Evolutionary conservation across 1,140 invertebrate species (phyloP), one percentile per base, ranked within the genome.

Genomic region (Dufourea novaeangliae): DNA sequence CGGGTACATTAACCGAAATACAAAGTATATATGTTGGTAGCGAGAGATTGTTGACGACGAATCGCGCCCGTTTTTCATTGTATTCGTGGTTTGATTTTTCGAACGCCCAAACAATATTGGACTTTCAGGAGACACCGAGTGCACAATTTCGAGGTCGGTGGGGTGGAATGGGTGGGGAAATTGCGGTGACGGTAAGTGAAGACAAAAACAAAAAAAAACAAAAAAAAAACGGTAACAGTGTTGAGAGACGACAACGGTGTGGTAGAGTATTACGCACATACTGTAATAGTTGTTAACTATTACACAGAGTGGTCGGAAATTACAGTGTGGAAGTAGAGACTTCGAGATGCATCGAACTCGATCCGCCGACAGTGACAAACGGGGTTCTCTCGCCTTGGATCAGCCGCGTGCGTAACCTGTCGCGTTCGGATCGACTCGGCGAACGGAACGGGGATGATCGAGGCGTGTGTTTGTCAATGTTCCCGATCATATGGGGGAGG

Each of bases 301-400:
- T n/a, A n/a, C n/a, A 83, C 82, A 87, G 80, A 87, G 82, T 90
- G 86, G 84, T 89, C 86, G 86, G 89, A 91, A 90, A n/a, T n/a
- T 91, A 87, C 86, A 90, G 90, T 91, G 91, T 92, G 91, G 91
- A 92, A 92, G 91, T 91, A 86, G 88, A 91, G 87, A 90, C 88
- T 87, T 87, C 84, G 67, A 80, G 32, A 76, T 66, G 66, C 76
- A 69, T 76, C 80, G 80, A 83, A 74, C 22, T 84, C 81, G 81
- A 84, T 79, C 63, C 50, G 39, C 37, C 61, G 78, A 79, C 81
- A 50, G 66, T 46, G 37, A 61, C 3, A 56, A 34, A 82, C 79
- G 80, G 64, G 50, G 37, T 41, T n/a, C 46, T 50, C 14, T 46
- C 2, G 14, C 5, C 27, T 56, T n/a, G 14, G 37, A 57, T 56